phyloP scores from a whole-genome alignment of 2,113 vertebrate species.

The Sapayoa aenigma region DNA sequence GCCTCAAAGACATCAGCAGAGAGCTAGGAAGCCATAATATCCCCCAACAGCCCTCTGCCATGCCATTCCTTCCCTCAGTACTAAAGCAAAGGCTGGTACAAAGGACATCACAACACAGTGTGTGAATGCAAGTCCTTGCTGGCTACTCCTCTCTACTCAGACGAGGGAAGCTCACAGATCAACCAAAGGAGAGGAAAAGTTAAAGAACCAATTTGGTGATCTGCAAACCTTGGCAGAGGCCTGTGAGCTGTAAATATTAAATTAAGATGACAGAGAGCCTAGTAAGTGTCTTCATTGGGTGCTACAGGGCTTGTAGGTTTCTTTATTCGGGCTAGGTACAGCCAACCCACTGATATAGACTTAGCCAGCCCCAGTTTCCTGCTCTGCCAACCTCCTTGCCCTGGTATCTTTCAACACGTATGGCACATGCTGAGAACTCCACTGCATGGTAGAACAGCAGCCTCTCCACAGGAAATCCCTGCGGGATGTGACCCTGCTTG shows the following conservation, averaged over 20 bases:
- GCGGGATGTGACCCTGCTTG: not conserved
- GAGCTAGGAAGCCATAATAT: not conserved
- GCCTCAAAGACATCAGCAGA: not conserved
- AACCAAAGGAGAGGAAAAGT: not conserved
- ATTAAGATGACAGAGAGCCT: not conserved
- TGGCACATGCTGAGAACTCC: not conserved
- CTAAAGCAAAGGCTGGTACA: not conserved
- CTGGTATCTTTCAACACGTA: accelerated
- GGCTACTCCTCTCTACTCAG: not conserved
- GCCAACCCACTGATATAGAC: not conserved
- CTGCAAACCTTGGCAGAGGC: not conserved
- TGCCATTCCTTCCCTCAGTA: not conserved
- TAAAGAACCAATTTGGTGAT: not conserved
- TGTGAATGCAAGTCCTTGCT: not conserved
- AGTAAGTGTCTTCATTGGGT: not conserved
- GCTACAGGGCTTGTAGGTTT: not conserved
- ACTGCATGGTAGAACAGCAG: not conserved
- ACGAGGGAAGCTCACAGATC: not conserved
- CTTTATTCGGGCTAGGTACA: not conserved
- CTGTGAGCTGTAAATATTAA: not conserved
- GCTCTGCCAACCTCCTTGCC: not conserved
- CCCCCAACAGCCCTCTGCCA: not conserved
- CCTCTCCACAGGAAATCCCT: not conserved
- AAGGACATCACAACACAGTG: not conserved
- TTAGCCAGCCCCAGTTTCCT: not conserved